These are phyloP conservation scores for Spizaetus ornatus DNA, from an alignment of 2,113 vertebrate genomes.

Conservation along the genomic window DNA sequence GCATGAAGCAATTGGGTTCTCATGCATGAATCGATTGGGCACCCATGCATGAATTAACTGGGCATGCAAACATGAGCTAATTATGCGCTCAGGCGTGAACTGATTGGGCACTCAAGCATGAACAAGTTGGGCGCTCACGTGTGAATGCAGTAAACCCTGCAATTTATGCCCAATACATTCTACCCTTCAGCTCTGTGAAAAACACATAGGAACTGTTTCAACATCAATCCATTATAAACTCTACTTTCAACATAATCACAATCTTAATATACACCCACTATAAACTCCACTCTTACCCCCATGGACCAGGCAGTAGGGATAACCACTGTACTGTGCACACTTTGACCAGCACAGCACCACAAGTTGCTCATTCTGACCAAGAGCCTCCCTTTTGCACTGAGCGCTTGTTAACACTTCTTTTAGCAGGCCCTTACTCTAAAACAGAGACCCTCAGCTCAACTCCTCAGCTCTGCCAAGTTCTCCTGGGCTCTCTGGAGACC, in stretches of 20 bases:
- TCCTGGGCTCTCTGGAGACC: background rate
- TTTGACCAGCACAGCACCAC: background rate
- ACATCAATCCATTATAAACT: background rate
- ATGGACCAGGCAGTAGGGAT: background rate
- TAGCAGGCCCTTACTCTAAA: background rate
- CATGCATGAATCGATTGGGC: background rate
- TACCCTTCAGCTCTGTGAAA: background rate
- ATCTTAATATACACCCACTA: background rate
- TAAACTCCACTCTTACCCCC: background rate
- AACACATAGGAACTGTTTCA: background rate
- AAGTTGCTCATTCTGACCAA: background rate
- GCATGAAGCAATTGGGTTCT: background rate
- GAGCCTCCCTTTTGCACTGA: background rate
- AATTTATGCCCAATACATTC: background rate
- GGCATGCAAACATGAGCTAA: background rate
- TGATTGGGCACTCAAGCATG: background rate
- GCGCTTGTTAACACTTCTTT: background rate
- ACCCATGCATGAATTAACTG: background rate
- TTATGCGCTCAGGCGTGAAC: background rate
- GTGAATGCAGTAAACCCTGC: background rate
- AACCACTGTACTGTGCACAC: background rate
- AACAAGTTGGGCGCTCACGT: background rate
- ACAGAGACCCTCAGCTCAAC: background rate
- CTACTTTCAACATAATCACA: background rate
- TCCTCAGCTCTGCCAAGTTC: background rate